A percentile compares a stretch with the other conserved stretches of the same genome.
Conservation (phyloP, 2,113 vertebrate genomes). For the Calypte anna region DNA sequence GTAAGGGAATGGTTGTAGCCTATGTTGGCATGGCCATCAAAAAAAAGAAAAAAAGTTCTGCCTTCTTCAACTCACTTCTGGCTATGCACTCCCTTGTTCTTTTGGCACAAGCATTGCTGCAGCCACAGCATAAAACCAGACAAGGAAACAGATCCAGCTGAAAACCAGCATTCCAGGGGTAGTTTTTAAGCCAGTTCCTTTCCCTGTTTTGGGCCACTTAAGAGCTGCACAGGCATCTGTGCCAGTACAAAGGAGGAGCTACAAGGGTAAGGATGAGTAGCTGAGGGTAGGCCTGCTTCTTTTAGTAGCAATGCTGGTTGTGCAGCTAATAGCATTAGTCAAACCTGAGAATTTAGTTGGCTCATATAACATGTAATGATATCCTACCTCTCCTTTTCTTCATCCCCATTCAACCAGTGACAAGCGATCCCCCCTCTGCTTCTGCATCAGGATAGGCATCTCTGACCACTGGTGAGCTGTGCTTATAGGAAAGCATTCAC, state of each 20-base stretch:
- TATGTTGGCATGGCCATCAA: not conserved
- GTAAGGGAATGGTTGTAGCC: not conserved
- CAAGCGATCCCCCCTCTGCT: not conserved
- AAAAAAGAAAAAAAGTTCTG: not conserved
- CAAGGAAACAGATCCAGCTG: not conserved
- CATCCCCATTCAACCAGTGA: not conserved
- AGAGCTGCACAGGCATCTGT: not conserved
- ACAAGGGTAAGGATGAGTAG: not conserved
- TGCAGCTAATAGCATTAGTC: not conserved
- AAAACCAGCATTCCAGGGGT: not conserved
- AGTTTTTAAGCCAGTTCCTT: not conserved
- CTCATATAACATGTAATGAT: not conserved
- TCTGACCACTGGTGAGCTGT: not conserved
- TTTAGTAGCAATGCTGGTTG: not conserved
- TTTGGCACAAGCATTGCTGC: not conserved
- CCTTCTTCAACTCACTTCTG: not conserved
- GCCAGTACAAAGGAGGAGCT: not conserved
- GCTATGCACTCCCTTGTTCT: not conserved
- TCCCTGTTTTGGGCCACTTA: not conserved
- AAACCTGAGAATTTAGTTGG: not conserved
- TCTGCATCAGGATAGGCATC: not conserved
- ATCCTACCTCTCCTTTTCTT: not conserved
- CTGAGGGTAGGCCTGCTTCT: not conserved
- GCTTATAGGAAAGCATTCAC: not conserved
- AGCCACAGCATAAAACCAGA: not conserved